Base-by-base conservation (phyloP, 2,797 vertebrate species). In the Eulemur rubriventer region DNA sequence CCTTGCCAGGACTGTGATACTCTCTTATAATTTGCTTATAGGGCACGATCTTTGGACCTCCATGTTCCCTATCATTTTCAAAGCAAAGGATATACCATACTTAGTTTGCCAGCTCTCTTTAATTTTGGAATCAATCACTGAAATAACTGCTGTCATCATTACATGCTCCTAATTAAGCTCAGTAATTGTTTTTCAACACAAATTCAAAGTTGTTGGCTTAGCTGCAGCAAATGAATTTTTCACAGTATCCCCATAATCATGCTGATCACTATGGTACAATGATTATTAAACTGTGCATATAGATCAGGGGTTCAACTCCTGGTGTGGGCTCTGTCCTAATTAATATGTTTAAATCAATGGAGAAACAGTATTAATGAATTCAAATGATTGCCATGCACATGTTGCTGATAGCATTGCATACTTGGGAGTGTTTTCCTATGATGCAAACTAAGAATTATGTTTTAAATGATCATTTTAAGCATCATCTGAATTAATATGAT, bases 171-270 rank as follows among this genome's bases (percentile, higher is more conserved):
- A 98, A 98, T 99, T 99, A 99, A 98, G 97, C 59, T 76, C 63
- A 63, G 67, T 98, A 98, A 99, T 98, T 98, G 98, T 98, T 98
- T 99, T 98, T 98, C 98, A 98, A 98, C 98, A 98, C 97, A 98
- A 98, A 98, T 97, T 97, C 89, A 95, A 98, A 98, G 96, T 98
- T 96, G 94, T 97, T 98, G 98, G 97, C 98, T 98, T 98, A 97
- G 97, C 97, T 94, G 86, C 96, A 38, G 96, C 95, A 98, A 98
- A 98, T 98, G 98, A 98, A 98, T 98, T 98, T 98, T 98, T 98
- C 98, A 97, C 97, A 97, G 93, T 97, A 96, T 97, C 98, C 91
- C 94, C 55, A 52, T 98, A 98, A 98, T 98, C 97, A 94, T 97
- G 98, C 97, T 98, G 98, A 98, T 98, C 98, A 98, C 97, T 28